Evolutionary conservation across 2,888 invertebrate species (phyloP).

Genomic region (Machimus rusticus): DNA sequence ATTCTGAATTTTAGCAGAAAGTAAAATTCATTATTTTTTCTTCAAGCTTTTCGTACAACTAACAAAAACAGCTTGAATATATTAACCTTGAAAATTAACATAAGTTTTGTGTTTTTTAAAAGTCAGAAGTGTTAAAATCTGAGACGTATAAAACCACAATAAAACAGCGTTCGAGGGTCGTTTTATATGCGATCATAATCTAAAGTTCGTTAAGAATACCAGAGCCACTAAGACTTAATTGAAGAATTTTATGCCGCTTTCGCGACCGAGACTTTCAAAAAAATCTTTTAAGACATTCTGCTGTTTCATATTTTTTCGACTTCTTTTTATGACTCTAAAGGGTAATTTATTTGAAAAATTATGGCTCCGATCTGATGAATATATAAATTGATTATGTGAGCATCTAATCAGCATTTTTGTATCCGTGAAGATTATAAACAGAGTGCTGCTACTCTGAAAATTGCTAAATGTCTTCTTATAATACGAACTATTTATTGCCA

Average conservation of each 20-base stretch:
- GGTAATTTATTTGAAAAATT: slow-evolving; percentile 21
- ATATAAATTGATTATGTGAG: slow-evolving; percentile 20
- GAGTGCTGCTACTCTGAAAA: not conserved
- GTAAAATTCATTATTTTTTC: slow-evolving; percentile 12
- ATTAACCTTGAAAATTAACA: slow-evolving; percentile 33
- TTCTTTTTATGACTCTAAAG: slow-evolving; percentile 6
- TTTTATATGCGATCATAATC: slow-evolving; percentile 38
- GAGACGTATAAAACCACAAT: slow-evolving; percentile 11
- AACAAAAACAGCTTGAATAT: slow-evolving; percentile 1
- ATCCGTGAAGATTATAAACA: not conserved
- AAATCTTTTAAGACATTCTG: not conserved
- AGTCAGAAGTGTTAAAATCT: slow-evolving; percentile 2
- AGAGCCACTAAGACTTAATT: slow-evolving; percentile 9
- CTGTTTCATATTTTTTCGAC: not conserved
- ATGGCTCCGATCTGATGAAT: not conserved
- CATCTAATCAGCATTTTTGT: not conserved
- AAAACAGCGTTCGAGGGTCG: not conserved
- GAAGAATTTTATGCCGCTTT: not conserved
- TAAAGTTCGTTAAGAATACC: slow-evolving; percentile 20
- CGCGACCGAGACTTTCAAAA: not conserved
- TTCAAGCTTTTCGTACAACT: not conserved
- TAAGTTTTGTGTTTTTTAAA: slow-evolving; percentile 10
- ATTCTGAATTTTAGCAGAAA: not conserved
- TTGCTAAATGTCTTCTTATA: not conserved
- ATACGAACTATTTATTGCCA: not conserved